phyloP scores from a whole-genome alignment of 23 tunicate genomes.

The Styela plicata region DNA sequence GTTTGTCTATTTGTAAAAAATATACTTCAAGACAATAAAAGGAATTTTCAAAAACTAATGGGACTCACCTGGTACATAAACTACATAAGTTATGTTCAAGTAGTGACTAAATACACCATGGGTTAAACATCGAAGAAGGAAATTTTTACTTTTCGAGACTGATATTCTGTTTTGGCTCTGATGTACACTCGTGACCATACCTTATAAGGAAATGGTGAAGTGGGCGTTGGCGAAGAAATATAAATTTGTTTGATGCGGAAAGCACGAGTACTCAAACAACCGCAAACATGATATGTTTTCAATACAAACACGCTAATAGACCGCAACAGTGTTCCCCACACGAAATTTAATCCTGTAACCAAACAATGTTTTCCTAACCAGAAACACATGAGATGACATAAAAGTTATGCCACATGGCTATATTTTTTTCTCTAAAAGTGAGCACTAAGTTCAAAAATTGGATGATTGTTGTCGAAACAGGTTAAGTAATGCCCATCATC shows the following conservation, averaged over 20 bases:
- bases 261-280: background rate
- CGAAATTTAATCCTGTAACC: background rate
- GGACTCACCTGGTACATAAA: no score
- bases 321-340: background rate
- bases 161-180: no score
- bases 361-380: background rate
- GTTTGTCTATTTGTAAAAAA: no score
- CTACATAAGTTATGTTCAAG: no score
- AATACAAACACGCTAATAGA: background rate
- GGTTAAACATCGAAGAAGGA: no score
- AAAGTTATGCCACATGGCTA: background rate
- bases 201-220: no score
- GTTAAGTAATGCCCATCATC: background rate
- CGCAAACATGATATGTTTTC: background rate
- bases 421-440: background rate
- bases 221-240: no score
- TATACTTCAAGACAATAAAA: no score
- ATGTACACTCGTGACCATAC: no score
- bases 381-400: background rate
- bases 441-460: background rate
- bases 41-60: no score
- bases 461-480: background rate
- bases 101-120: no score
- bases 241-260: background rate
- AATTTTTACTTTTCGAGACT: no score